Evolutionary conservation across 2,113 vertebrate species (phyloP).

Genomic region (Microcebus murinus): DNA sequence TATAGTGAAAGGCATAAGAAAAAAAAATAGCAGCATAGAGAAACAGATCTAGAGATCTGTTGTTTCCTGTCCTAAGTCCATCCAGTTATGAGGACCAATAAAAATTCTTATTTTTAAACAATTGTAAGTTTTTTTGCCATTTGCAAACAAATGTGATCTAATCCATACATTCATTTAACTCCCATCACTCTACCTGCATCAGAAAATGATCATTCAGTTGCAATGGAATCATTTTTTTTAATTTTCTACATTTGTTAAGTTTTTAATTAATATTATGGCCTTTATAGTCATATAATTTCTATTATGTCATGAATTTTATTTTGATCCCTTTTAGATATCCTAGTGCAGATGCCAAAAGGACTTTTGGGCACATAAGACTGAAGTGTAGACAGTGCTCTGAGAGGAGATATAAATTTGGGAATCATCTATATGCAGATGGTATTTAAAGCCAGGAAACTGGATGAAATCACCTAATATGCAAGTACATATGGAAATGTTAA

Average conservation of each 20-base stretch:
- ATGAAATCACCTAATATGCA: background rate
- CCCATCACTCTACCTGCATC: background rate
- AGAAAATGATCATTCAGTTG: conserved; percentile 21
- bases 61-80: background rate
- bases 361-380: background rate
- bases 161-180: background rate
- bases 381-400: background rate
- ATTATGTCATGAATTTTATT: conserved; percentile 28
- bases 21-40: background rate
- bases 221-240: background rate
- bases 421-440: background rate
- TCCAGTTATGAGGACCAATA: background rate
- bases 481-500: background rate
- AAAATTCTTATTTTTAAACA: conserved; percentile 22
- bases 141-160: background rate
- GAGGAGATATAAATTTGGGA: background rate
- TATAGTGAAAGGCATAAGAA: background rate
- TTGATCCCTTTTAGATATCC: background rate
- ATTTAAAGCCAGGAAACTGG: conserved; percentile 32
- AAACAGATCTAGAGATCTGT: background rate
- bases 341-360: background rate
- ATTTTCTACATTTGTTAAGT: background rate
- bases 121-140: background rate
- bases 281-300: conserved; percentile 27
- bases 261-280: background rate